Evolutionary conservation across 2,797 vertebrate genomes (phyloP).

Genomic region (Tragelaphus eurycerus): DNA sequence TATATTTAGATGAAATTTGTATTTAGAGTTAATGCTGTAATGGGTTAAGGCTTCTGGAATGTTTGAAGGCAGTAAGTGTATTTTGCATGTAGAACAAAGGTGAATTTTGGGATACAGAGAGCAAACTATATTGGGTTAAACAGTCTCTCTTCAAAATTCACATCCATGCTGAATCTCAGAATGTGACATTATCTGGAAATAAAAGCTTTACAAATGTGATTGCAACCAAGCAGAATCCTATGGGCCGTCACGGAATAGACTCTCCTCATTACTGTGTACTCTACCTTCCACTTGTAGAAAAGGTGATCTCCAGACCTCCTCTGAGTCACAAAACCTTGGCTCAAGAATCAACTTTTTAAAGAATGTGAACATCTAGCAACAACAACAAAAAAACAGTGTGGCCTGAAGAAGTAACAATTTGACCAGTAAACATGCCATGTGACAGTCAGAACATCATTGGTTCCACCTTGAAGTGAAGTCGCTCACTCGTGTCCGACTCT

Average conservation of each 20-base stretch:
- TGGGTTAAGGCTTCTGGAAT: not conserved
- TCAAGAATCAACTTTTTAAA: not conserved
- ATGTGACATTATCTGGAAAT: not conserved
- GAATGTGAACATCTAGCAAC: not conserved
- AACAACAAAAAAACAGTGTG: not conserved
- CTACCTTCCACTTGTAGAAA: not conserved
- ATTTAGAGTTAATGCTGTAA: not conserved
- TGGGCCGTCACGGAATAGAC: not conserved
- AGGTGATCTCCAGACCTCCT: not conserved
- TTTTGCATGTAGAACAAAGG: not conserved
- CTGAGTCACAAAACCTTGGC: not conserved
- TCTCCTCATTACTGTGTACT: not conserved
- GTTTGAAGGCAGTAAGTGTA: not conserved
- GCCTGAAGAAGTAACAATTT: not conserved
- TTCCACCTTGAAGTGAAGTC: not conserved
- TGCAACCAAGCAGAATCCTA: not conserved
- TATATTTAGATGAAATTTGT: not conserved
- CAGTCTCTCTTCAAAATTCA: not conserved
- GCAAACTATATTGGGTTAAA: not conserved
- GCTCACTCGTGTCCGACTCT: too few relatives aligned
- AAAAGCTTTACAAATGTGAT: not conserved
- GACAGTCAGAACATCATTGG: not conserved
- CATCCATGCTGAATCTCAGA: not conserved
- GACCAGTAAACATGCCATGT: not conserved
- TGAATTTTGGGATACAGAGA: not conserved